Evolutionary conservation across 1,140 invertebrate genomes (phyloP), one percentile per base, ranked within the genome.

Genomic region (Parasteatoda tepidariorum): DNA sequence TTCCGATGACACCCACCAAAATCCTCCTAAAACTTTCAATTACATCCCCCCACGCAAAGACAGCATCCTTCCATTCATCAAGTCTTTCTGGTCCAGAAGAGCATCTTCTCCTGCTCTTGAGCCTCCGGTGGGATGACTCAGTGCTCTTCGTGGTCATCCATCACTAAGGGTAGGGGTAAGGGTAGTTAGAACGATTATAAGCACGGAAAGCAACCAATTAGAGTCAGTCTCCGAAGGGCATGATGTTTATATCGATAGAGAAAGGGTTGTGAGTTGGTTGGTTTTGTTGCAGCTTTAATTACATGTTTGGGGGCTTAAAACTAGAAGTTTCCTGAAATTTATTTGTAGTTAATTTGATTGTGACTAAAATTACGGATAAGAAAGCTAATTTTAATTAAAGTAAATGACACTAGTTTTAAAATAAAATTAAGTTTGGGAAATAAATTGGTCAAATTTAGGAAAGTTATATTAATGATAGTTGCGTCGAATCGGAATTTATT

Each of bases 171-270:
- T 0, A 15, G 3, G 15, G 22, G 26, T 24, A 6, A 55, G 18
- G 31, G 71, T n/a, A 13, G 68, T 2, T 15, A n/a, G n/a, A 22
- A 18, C 7, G 66, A 71, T 57, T 71, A 59, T 48, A 61, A 74
- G 71, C 31, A 48, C 31, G 48, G 68, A 71, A 71, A 71, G 68
- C 68, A 38, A 61, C 55, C 71, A 74, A 74, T 74, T 74, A 74
- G 71, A 74, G 71, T 61, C 71, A 24, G 28, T 55, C 48, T 57
- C 68, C 26, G 3, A 15, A 55, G 57, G 71, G 22, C 31, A 34
- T 74, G 71, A 74, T 74, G 71, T 74, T 74, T 74, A 74, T 74
- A 61, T 74, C 71, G 57, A 31, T 57, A 28, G 31, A 48, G 68
- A 55, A 30, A 18, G 38, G 9, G 38, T 13, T 18, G 38, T 9